A percentile compares a stretch with the other conserved stretches of the same genome.
Evolutionary conservation across 2,888 invertebrate species (phyloP).

Genomic region (Conistra vaccinii): DNA sequence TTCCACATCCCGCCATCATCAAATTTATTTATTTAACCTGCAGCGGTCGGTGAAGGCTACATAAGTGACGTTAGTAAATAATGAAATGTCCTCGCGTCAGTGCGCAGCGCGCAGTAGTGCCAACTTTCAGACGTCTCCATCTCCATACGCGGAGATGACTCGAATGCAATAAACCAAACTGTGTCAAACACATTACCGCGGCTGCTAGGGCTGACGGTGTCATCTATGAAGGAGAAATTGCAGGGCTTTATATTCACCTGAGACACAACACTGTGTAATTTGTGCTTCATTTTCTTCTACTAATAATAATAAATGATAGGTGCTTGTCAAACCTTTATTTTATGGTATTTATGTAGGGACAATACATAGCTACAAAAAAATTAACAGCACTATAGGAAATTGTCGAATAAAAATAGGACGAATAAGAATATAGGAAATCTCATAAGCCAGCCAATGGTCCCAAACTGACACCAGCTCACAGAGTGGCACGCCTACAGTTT

Average conservation of each 20-base stretch:
- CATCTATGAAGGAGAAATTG: background rate
- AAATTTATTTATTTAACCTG: background rate
- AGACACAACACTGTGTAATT: background rate
- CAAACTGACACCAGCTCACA: too few species aligned
- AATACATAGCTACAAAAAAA: too few species aligned
- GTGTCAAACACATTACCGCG: constrained; percentile 55
- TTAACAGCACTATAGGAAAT: too few species aligned
- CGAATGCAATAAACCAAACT: constrained; percentile 64
- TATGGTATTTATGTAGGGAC: too few species aligned
- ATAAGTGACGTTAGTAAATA: constrained; percentile 7
- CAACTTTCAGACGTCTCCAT: constrained; percentile 17
- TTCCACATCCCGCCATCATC: background rate
- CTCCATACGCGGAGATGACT: constrained; percentile 56
- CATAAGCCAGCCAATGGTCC: too few species aligned
- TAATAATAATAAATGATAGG: too few species aligned
- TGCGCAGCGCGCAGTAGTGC: background rate
- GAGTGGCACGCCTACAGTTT: too few species aligned
- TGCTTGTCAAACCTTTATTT: too few species aligned
- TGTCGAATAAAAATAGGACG: too few species aligned
- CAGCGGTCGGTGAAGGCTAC: background rate
- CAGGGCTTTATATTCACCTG: background rate
- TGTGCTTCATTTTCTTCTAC: too few species aligned
- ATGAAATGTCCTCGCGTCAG: background rate
- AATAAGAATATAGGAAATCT: too few species aligned
- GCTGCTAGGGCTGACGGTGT: constrained; percentile 33